Percentiles rank a stretch among this genome's conserved stretches.
Evolutionary conservation across 2,888 invertebrate species (phyloP).

Genomic region (Argyra leucocephala): DNA sequence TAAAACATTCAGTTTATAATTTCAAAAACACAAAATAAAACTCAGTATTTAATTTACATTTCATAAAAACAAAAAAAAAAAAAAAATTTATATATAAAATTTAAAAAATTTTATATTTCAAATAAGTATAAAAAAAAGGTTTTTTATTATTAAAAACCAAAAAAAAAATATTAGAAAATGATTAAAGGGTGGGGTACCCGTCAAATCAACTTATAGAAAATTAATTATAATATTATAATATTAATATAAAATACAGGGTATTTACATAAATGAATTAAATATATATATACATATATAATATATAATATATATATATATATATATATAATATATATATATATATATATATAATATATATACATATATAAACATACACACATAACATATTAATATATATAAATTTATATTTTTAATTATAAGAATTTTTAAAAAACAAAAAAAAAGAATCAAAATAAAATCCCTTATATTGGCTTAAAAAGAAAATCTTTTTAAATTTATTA

Average conservation of each 20-base stretch:
- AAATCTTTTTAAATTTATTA: neutral
- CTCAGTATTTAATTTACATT: neutral
- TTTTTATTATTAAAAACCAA: neutral
- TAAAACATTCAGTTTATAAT: no score
- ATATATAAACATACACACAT: no score
- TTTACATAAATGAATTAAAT: neutral
- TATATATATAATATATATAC: neutral
- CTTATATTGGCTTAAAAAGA: neutral
- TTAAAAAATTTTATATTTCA: neutral
- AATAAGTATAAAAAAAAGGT: neutral
- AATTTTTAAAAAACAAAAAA: neutral
- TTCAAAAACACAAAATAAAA: no score
- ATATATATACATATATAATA: neutral
- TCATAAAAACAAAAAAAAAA: neutral
- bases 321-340: no score
- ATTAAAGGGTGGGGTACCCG: neutral
- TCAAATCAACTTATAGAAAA: constrained; percentile 3
- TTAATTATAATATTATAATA: neutral
- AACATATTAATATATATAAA: neutral
- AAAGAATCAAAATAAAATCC: neutral
- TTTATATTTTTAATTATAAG: neutral
- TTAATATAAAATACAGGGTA: constrained; percentile 2
- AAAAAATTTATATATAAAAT: neutral
- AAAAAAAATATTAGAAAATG: neutral
- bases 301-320: no score